Evolutionary conservation across 2,113 vertebrate genomes (phyloP).

Genomic region (Scortum barcoo): DNA sequence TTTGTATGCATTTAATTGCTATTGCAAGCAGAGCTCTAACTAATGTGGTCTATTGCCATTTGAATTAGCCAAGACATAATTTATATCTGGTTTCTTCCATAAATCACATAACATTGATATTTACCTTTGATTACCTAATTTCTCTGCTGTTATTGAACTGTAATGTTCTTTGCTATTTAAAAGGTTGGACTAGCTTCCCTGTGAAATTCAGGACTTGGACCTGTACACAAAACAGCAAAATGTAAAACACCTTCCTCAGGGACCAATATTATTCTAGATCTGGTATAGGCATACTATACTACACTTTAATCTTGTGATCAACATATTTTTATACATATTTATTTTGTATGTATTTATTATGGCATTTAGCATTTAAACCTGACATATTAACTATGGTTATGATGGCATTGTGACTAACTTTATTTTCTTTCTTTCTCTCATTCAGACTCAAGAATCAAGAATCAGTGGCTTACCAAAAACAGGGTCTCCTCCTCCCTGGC

Average conservation of each 20-base stretch:
- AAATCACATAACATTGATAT: neutral
- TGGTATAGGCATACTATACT: neutral
- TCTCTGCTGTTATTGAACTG: neutral
- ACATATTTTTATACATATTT: neutral
- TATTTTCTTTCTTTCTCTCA: conserved; percentile 22
- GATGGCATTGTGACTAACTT: neutral
- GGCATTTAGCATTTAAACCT: neutral
- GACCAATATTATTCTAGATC: neutral
- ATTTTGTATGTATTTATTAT: neutral
- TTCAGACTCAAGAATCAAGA: conserved; percentile 65
- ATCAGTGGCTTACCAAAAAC: conserved; percentile 61
- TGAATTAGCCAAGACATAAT: neutral
- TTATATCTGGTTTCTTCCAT: neutral
- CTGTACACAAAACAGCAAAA: neutral
- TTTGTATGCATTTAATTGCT: no score
- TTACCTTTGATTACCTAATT: neutral
- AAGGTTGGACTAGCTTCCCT: neutral
- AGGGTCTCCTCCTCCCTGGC: conserved; percentile 65
- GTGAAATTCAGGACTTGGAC: neutral
- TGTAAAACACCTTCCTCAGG: neutral
- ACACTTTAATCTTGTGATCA: neutral
- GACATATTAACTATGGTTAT: neutral
- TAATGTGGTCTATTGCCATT: no score
- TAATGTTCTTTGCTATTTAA: neutral
- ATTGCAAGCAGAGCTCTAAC: no score